phyloP scores from a whole-genome alignment of 2,113 vertebrate species.

The Conger conger region DNA sequence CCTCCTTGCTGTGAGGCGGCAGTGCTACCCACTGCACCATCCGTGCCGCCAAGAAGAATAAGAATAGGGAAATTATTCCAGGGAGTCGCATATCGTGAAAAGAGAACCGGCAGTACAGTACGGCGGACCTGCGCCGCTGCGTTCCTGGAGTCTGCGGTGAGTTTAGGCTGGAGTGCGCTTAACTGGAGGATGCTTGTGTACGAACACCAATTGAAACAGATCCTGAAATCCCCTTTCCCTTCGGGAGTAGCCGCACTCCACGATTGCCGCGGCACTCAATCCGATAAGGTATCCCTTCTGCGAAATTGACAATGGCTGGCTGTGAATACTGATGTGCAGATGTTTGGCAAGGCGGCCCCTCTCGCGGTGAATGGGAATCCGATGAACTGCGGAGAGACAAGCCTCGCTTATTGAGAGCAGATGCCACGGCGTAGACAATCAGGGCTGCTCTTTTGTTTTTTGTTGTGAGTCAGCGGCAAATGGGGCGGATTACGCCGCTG shows the following conservation, averaged over 20 bases:
- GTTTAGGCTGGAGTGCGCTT: background rate
- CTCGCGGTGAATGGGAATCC: background rate
- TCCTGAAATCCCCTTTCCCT: background rate
- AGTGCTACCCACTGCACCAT: too few relatives aligned
- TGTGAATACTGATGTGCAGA: constrained; percentile 1
- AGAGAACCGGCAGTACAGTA: background rate
- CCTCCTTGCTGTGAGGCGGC: too few relatives aligned
- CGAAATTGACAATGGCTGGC: background rate
- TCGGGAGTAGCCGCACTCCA: background rate
- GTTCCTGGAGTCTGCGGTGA: background rate
- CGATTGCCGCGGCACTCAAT: background rate
- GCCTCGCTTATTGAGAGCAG: background rate
- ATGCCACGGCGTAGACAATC: background rate
- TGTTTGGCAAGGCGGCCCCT: background rate
- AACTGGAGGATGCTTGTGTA: background rate
- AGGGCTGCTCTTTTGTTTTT: background rate
- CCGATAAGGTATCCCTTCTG: background rate
- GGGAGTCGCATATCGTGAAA: background rate
- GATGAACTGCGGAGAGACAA: background rate
- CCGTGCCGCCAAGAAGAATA: too few relatives aligned
- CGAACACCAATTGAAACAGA: background rate
- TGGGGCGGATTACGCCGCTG: background rate
- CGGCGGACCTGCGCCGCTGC: background rate
- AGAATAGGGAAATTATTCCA: too few relatives aligned
- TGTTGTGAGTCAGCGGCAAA: background rate